phyloP scores from a whole-genome alignment of 2,888 invertebrate genomes.

The Itoplectis maculator region DNA sequence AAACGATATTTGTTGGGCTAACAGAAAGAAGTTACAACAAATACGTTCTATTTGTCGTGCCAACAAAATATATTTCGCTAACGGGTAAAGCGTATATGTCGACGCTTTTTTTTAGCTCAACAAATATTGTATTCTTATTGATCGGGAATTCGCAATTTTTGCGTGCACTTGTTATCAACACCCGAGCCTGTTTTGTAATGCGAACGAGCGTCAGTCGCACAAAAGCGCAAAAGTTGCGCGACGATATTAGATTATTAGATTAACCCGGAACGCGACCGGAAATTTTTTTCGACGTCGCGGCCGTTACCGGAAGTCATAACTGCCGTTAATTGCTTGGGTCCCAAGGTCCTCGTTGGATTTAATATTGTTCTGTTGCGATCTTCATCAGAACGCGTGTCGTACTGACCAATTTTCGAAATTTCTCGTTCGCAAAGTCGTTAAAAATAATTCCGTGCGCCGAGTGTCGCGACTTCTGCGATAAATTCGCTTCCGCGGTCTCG shows the following conservation, averaged over 20 bases:
- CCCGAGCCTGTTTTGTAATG: background rate
- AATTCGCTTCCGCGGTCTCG: too few relatives aligned
- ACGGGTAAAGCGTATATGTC: too few relatives aligned
- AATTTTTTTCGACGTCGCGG: slow-evolving; percentile 7
- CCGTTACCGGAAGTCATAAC: slow-evolving; percentile 28
- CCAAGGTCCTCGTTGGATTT: slow-evolving; percentile 37
- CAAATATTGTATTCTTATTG: too few relatives aligned
- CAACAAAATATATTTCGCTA: background rate
- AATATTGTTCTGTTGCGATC: slow-evolving; percentile 26
- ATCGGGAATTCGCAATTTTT: too few relatives aligned
- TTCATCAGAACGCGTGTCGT: background rate
- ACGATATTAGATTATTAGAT: background rate
- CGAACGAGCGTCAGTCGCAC: background rate
- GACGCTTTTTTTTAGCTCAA: too few relatives aligned
- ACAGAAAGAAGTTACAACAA: background rate
- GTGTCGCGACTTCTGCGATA: background rate
- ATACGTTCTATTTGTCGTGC: too few relatives aligned
- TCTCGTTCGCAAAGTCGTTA: slow-evolving; percentile 4
- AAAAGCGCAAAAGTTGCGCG: background rate
- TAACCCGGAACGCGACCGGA: background rate
- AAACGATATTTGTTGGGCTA: background rate
- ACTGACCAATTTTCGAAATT: background rate
- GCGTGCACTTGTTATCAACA: too few relatives aligned
- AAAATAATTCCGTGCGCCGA: background rate
- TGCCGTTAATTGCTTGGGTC: slow-evolving; percentile 16